A percentile compares a stretch with the other conserved stretches of the same genome.
phyloP scores from a whole-genome alignment of 2,113 vertebrate species.

The Monopterus albus region DNA sequence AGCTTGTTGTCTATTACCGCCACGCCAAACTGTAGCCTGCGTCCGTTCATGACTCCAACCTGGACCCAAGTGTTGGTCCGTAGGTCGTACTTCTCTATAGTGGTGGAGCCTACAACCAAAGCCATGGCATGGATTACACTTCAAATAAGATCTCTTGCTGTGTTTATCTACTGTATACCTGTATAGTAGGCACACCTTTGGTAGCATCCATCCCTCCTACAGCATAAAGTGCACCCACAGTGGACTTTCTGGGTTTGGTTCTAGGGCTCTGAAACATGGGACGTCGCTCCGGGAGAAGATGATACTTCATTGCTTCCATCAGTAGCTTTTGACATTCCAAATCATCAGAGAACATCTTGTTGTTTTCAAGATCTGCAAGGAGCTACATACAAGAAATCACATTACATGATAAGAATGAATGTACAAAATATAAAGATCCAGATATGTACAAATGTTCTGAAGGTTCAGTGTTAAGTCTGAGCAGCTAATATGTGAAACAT shows the following conservation, averaged over 20 bases:
- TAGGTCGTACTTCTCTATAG: slow-evolving; percentile 96
- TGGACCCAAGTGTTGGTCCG: slow-evolving; percentile 94
- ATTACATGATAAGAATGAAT: too few relatives aligned
- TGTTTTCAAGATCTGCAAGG: slow-evolving; percentile 95
- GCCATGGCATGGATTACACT: neutral
- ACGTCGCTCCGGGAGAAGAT: slow-evolving; percentile 93
- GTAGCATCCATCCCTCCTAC: slow-evolving; percentile 96
- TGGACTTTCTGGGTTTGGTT: slow-evolving; percentile 98
- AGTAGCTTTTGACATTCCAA: slow-evolving; percentile 96
- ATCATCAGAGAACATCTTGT: slow-evolving; percentile 93
- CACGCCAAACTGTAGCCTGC: slow-evolving; percentile 94
- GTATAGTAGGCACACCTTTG: slow-evolving; percentile 81
- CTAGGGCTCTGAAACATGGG: slow-evolving; percentile 96
- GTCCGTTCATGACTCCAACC: slow-evolving; percentile 91
- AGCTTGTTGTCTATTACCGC: slow-evolving; percentile 97
- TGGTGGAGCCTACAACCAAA: slow-evolving; percentile 87
- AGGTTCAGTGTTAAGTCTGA: too few relatives aligned
- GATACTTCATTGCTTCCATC: slow-evolving; percentile 99
- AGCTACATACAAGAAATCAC: slow-evolving; percentile 79
- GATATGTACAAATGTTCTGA: too few relatives aligned
- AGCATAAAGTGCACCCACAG: slow-evolving; percentile 94
- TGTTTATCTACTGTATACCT: neutral
- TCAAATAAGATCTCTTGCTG: neutral
- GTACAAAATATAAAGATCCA: too few relatives aligned
- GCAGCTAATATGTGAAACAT: neutral